Evolutionary conservation across 2,797 vertebrate species (phyloP), one percentile per base, ranked within the genome.

Genomic region (Hippoglossus hippoglossus): DNA sequence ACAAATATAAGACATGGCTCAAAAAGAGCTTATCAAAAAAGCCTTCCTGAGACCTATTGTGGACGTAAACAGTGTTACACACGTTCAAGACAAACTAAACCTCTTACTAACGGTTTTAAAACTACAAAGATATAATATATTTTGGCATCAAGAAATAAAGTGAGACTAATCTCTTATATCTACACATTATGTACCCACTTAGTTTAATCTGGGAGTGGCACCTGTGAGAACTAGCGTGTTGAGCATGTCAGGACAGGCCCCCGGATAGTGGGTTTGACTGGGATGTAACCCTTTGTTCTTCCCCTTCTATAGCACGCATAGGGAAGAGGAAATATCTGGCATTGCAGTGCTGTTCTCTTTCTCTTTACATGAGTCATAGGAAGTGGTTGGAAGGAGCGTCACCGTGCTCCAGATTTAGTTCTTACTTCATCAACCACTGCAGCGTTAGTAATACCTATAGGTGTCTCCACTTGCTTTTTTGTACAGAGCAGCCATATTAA

Each of bases 181-280:
- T 22, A 3, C 15, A 57, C 21, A 72, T 18, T 9, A 3, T 60
- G 15, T 18, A 50, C 4, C 15, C 21, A 64, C 2, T 36, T 25
- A 31, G 66, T 47, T 74, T 1, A 10, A 15, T 21, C n/a, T 51
- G 67, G 71, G 77, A 77, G 73, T 70, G 83, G 71, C 82, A 58
- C 5, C 25, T 44, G 15, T 54, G 19, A 75, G 6, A 53, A 44
- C 13, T 22, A 31, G 24, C 22, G 51, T 22, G 22, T 55, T 15
- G 18, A 19, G 63, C 73, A 5, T 52, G 77, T 62, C 2, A 11
- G 58, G 71, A 39, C 82, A 64, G 26, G 85, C 50, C 41, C 67
- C 50, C 16, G 10, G 9, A 65, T 1, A 6, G 53, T 9, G 18
- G 41, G 39, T 67, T 67, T 41, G 19, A 26, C 9, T 28, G 5